Evolutionary conservation across 2,888 invertebrate genomes (phyloP), one percentile per base, ranked within the genome.

Genomic region (Drosophila birchii): DNA sequence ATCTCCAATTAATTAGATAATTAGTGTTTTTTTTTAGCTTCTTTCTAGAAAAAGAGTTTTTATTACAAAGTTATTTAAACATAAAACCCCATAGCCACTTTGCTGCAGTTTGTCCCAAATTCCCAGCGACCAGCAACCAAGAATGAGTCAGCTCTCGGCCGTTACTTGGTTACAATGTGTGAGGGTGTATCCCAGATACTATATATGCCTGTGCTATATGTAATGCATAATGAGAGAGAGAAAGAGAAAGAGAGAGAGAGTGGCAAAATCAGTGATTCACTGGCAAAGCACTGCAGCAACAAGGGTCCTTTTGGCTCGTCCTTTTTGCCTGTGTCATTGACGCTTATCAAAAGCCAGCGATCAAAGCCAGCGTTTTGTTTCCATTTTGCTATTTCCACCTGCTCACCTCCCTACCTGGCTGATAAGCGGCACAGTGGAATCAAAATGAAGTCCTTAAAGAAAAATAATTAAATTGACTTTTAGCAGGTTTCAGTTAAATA

Each of bases 341-440:
- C 64, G 69, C 78, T 81, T 86, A 83, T 83, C 87, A 85, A 81
- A 78, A 78, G 58, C 66, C 70, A 64, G 54, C 82, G 78, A 85
- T 87, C 83, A 81, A 76, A 78, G 74, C 53, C 80, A 69, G 75
- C 64, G 67, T 62, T 70, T 70, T 70, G 71, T 70, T 41, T 47
- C 53, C 70, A 59, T 41, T 70, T 70, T 66, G 66, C 53, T 32
- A n/a, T 41, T 56, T 54, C 55, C 57, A 39, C 63, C 0, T 7
- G 16, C 16, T 5, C 36, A 16, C n/a, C 39, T 18, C 5, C 54
- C 8, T 16, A 16, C 20, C 53, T 11, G 14, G 18, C 7, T 32
- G 49, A 51, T 51, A 51, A 51, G 32, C 32, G 20, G 51, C 20
- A 51, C 51, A 51, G 51, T 51, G 51, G 51, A 7, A 5, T 4